Evolutionary conservation across 1,140 invertebrate species (phyloP).

Genomic region (Diploscapter pachys): DNA sequence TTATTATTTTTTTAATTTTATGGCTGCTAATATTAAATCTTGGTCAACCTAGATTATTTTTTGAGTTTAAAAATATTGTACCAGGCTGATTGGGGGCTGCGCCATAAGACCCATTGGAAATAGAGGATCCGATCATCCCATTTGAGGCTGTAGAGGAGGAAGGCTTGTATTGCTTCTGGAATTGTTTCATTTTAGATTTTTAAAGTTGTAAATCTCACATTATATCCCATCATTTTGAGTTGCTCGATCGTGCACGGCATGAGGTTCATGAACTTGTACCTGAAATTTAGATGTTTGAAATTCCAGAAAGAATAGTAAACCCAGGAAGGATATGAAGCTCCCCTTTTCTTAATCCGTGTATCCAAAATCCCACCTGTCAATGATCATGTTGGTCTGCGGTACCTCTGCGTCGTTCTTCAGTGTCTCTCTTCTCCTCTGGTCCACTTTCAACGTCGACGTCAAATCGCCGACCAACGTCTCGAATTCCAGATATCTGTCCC

Average conservation of each 20-base stretch:
- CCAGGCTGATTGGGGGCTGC: too few species aligned
- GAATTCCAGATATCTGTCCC: conserved; percentile 96
- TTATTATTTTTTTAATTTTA: too few species aligned
- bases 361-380: conserved; percentile 39
- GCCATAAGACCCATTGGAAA: too few species aligned
- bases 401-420: neutral
- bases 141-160: too few species aligned
- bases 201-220: conserved; percentile 26
- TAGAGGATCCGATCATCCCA: too few species aligned
- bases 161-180: too few species aligned
- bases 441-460: conserved; percentile 94
- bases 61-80: too few species aligned
- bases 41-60: too few species aligned
- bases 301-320: neutral
- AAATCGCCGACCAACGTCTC: conserved; percentile 97
- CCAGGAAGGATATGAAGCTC: neutral
- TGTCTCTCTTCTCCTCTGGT: conserved; percentile 75
- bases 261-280: conserved; percentile 55
- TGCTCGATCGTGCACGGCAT: conserved; percentile 53
- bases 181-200: neutral
- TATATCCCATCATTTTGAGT: conserved; percentile 54
- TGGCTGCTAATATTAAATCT: too few species aligned
- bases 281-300: neutral
- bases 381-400: conserved; percentile 44
- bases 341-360: neutral